Evolutionary conservation across 2,113 vertebrate genomes (phyloP).

Genomic region (Ceyx margarethae): DNA sequence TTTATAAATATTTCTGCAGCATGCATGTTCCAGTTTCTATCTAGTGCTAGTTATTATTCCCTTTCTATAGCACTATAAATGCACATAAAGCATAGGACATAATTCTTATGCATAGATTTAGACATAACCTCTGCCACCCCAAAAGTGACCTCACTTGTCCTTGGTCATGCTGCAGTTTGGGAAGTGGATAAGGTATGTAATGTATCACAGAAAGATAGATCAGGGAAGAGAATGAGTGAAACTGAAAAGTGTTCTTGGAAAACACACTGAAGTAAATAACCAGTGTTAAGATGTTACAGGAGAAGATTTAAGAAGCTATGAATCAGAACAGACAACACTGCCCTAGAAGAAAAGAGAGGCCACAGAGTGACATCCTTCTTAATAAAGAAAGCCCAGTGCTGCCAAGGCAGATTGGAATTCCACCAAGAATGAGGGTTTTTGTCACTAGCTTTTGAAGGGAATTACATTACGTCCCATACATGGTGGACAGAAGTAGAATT

Average conservation of each 20-base stretch:
- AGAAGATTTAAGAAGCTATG: slow-evolving; percentile 42
- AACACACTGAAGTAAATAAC: slow-evolving; percentile 26
- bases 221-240: neutral
- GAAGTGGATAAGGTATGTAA: neutral
- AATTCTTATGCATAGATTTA: neutral
- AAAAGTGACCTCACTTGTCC: neutral
- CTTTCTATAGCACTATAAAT: neutral
- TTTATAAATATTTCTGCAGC: neutral
- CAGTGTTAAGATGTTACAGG: neutral
- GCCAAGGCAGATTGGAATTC: slow-evolving; percentile 45
- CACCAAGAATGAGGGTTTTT: slow-evolving; percentile 23
- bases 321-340: slow-evolving; percentile 33
- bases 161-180: neutral
- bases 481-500: slow-evolving; percentile 40
- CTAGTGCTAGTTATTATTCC: neutral
- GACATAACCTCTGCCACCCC: neutral
- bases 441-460: slow-evolving; percentile 49
- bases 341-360: slow-evolving; percentile 22
- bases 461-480: slow-evolving; percentile 36
- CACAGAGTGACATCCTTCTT: slow-evolving; percentile 37
- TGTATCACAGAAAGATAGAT: neutral
- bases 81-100: neutral
- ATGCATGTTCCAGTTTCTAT: neutral
- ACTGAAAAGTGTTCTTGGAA: neutral
- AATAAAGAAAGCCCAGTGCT: slow-evolving; percentile 39